A percentile compares a stretch with the other conserved stretches of the same genome.
phyloP scores from a whole-genome alignment of 2,888 invertebrate genomes.

The Chorisops tibialis region DNA sequence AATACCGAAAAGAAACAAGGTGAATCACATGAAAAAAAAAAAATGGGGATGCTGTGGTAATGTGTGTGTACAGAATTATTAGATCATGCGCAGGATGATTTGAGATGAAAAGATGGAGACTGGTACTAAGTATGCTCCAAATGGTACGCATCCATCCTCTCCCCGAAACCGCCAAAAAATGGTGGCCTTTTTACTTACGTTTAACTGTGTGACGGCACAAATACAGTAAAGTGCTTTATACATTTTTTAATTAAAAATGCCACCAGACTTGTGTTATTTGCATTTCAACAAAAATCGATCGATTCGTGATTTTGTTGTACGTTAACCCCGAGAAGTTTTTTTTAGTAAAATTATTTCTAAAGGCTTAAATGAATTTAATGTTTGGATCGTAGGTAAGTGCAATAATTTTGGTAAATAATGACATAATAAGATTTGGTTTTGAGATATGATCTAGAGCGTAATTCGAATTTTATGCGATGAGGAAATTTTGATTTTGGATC shows the following conservation, averaged over 20 bases:
- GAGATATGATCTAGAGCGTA: too few relatives aligned
- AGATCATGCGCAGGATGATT: conserved; percentile 2
- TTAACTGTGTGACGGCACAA: neutral
- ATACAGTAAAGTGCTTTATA: neutral
- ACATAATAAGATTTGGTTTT: too few relatives aligned
- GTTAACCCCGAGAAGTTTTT: too few relatives aligned
- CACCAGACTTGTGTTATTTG: neutral
- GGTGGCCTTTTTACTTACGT: too few relatives aligned
- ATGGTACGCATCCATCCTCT: neutral
- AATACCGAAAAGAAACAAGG: neutral
- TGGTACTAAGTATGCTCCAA: neutral
- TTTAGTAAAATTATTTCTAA: too few relatives aligned
- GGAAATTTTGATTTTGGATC: too few relatives aligned
- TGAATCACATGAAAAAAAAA: neutral
- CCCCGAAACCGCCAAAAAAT: conserved; percentile 6
- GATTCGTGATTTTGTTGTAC: too few relatives aligned
- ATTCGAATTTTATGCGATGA: too few relatives aligned
- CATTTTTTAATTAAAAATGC: conserved; percentile 5
- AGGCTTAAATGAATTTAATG: too few relatives aligned
- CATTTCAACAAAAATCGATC: too few relatives aligned
- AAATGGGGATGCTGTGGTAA: conserved; percentile 1
- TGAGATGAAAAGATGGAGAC: neutral
- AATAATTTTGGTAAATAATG: too few relatives aligned
- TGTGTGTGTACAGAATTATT: neutral
- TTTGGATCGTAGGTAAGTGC: too few relatives aligned